Evolutionary conservation across 2,113 vertebrate species (phyloP).

Genomic region (Thalassoma bifasciatum): DNA sequence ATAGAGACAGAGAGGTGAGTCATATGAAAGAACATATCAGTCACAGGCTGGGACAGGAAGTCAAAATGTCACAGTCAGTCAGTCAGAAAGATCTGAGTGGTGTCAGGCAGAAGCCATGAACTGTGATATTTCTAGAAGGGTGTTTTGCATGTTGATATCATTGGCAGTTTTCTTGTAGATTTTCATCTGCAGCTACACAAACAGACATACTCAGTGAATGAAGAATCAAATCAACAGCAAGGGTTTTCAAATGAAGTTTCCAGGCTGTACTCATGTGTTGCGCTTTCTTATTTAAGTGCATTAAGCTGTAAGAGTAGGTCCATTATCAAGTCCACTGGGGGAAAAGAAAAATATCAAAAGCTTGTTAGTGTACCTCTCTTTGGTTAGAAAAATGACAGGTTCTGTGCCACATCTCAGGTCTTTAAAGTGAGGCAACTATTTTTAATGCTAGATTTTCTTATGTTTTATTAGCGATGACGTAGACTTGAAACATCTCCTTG

Average conservation of each 20-base stretch:
- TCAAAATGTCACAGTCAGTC: neutral
- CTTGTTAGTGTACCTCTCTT: neutral
- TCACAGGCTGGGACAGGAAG: neutral
- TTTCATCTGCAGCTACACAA: constrained; percentile 10
- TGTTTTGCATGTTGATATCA: constrained; percentile 5
- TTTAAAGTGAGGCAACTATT: neutral
- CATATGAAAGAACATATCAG: neutral
- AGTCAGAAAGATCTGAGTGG: neutral
- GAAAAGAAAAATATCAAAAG: neutral
- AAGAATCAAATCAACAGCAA: neutral
- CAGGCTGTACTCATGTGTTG: neutral
- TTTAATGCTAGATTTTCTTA: neutral
- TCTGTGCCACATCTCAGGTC: neutral
- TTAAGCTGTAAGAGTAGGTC: neutral
- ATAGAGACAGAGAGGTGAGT: constrained; percentile 13
- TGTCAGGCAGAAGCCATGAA: constrained; percentile 9
- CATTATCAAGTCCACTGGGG: neutral
- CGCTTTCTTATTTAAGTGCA: neutral
- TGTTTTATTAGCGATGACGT: neutral
- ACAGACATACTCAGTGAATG: constrained; percentile 3
- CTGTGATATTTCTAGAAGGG: neutral
- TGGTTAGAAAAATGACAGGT: neutral
- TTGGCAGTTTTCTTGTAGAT: constrained; percentile 9
- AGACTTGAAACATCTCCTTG: neutral
- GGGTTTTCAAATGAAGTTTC: too few species aligned